Percentiles rank a stretch among this genome's conserved stretches.
phyloP scores from a whole-genome alignment of 2,113 vertebrate species.

The Azemiops feae region DNA sequence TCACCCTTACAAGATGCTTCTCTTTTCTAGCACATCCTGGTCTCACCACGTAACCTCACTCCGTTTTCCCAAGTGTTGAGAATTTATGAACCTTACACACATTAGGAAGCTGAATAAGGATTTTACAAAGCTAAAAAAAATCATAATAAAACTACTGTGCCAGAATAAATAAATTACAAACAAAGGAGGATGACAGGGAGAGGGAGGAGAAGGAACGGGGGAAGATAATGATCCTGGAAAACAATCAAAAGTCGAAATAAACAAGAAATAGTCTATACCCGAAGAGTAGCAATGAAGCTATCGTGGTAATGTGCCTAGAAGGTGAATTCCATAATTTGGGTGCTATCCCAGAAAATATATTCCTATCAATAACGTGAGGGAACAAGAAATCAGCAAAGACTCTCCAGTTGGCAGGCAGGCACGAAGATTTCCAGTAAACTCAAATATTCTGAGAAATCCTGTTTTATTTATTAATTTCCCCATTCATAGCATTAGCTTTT shows the following conservation, averaged over 20 bases:
- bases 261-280: not conserved
- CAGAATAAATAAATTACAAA: not conserved
- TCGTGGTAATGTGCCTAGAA: not conserved
- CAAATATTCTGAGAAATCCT: not conserved
- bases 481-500: not conserved
- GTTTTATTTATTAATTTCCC: not conserved
- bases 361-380: not conserved
- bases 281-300: not conserved
- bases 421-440: not conserved
- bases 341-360: not conserved
- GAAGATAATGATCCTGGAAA: not conserved
- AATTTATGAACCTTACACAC: not conserved
- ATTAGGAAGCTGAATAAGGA: not conserved
- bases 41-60: not conserved
- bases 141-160: not conserved
- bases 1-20: not conserved
- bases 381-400: not conserved
- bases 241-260: not conserved
- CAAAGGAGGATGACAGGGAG: not conserved
- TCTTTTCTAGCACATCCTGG: not conserved
- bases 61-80: not conserved
- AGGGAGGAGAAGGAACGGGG: not conserved
- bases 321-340: not conserved
- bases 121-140: not conserved
- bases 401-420: not conserved